These are phyloP conservation scores for Antechinus stuartii DNA, from an alignment of 2,113 vertebrate species.

Conservation along the genomic window DNA sequence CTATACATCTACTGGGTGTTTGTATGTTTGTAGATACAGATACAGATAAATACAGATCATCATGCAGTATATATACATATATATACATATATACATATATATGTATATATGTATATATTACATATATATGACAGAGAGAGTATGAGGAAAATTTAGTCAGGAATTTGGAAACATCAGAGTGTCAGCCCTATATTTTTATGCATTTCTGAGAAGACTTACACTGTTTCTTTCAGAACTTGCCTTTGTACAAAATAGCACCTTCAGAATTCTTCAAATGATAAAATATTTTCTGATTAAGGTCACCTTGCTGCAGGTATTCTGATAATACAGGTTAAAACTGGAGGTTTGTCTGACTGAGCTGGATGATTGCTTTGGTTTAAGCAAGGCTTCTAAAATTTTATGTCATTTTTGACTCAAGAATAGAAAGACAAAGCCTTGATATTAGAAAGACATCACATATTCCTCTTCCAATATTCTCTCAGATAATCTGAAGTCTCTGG, in stretches of 20 bases:
- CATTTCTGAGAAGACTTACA: not conserved
- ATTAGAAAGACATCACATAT: conserved; percentile 59
- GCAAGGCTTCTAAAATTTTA: conserved; percentile 42
- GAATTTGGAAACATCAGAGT: not conserved
- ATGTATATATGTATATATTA: no score
- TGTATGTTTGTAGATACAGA: not conserved
- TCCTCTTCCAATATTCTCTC: conserved; percentile 48
- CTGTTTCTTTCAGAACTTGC: not conserved
- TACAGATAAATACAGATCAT: not conserved
- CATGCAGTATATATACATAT: not conserved
- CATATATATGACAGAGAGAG: not conserved
- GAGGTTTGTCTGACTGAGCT: not conserved
- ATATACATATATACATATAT: no score
- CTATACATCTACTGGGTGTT: not conserved
- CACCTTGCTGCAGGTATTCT: not conserved
- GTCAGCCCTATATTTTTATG: not conserved
- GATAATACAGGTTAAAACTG: not conserved
- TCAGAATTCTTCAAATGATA: not conserved
- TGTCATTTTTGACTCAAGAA: conserved; percentile 49
- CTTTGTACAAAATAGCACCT: not conserved
- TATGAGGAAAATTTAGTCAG: not conserved
- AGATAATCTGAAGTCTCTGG: conserved; percentile 32
- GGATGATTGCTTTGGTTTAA: conserved; percentile 24
- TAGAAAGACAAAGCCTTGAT: conserved; percentile 41
- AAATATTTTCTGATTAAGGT: not conserved